Evolutionary conservation across 64 coral and sea anemone species (phyloP), one percentile per base, ranked within the genome.

Genomic region (Cladopsammia gracilis): DNA sequence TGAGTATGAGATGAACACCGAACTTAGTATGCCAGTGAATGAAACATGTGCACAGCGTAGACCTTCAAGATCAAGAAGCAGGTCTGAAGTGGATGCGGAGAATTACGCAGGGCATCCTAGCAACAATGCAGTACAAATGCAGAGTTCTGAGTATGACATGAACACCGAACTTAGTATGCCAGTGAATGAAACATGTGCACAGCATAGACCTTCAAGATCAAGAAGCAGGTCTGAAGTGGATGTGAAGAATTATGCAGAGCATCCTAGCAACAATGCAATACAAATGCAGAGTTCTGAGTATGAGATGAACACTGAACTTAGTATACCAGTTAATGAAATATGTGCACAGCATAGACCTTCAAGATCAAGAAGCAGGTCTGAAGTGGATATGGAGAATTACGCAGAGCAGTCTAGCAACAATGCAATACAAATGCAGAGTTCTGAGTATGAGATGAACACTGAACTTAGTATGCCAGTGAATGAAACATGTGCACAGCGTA

Each of bases 1-100:
- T 74, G 54, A 48, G 44, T 44, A 46, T 16, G 75, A 87, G 44
- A 22, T 74, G 10, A 23, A 77, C 58, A 62, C 70, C 46, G 26
- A 76, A 53, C n/a, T 43, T 49, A 46, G 51, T 26, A 10, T 23
- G 83, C 50, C 44, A 57, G 20, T 54, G n/a, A 58, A 24, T 68
- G 70, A 89, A 52, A 84, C 59, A n/a, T 34, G 34, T 60, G 51
- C 79, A 89, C 46, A 94, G 23, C 13, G 66, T 22, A 60, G 57
- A 73, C 62, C 92, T 48, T 93, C 92, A 89, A 34, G 34, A 3
- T 94, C 86, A 19, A 94, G 73, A 46, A 66, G 86, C 62, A 82
- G 34, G 76, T 83, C 57, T 53, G 77, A 84, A n/a, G 25, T 75
- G 50, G 88, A 51, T 58, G 54, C 73, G 23, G 77, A 73, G 53